These are phyloP conservation scores for Pseudococcus viburni DNA, from an alignment of 2,888 invertebrate genomes.

Conservation along the genomic window DNA sequence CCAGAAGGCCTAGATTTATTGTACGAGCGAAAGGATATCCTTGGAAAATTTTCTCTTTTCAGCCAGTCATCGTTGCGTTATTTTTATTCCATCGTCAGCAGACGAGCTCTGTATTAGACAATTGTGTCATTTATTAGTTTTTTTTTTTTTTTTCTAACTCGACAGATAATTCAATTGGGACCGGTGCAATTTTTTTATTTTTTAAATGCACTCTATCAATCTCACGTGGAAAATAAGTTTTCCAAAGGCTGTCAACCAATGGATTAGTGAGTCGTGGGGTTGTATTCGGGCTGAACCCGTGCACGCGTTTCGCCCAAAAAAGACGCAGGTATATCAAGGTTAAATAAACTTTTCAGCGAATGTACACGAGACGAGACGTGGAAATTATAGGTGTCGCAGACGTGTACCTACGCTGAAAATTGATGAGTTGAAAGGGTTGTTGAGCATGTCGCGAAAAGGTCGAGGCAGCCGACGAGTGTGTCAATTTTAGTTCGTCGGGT, in stretches of 20 bases:
- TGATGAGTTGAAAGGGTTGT: background rate
- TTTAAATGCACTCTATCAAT: no score
- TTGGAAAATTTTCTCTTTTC: no score
- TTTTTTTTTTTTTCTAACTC: no score
- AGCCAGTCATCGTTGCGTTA: no score
- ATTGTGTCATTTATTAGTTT: no score
- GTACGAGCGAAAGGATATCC: no score
- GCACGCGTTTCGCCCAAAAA: background rate
- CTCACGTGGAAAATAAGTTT: background rate
- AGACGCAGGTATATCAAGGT: background rate
- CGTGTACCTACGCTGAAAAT: background rate
- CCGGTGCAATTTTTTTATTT: no score
- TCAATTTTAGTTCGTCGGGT: background rate
- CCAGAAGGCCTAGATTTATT: no score
- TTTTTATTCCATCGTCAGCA: no score
- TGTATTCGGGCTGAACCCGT: background rate
- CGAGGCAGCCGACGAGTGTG: background rate
- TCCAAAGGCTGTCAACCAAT: background rate
- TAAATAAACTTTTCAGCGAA: background rate
- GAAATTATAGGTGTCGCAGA: background rate
- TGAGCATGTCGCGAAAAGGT: background rate
- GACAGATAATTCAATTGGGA: no score
- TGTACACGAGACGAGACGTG: background rate
- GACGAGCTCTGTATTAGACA: no score
- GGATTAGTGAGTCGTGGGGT: background rate